These are phyloP conservation scores for Oreohelix idahoensis DNA, from an alignment of 1,140 invertebrate species.

Conservation along the genomic window DNA sequence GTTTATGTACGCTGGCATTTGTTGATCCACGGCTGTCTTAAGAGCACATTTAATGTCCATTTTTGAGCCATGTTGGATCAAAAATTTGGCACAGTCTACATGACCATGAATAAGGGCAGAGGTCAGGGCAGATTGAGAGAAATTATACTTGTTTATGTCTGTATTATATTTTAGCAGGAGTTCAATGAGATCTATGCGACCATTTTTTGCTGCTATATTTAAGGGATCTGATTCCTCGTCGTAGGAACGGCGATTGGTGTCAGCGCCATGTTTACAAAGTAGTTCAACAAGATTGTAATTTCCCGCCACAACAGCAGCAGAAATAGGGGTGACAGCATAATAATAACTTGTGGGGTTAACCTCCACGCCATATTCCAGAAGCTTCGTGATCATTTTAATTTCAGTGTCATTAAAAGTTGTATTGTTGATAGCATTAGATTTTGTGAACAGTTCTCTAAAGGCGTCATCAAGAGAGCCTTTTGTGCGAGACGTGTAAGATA, in stretches of 20 bases:
- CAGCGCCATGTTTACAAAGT: background rate
- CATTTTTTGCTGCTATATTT: background rate
- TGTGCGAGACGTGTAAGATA: background rate
- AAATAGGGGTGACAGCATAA: too few species aligned
- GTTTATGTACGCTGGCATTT: background rate
- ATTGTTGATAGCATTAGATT: background rate
- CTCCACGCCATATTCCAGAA: background rate
- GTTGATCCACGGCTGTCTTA: background rate
- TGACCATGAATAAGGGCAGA: background rate
- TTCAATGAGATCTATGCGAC: background rate
- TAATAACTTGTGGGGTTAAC: background rate
- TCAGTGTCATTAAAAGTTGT: background rate
- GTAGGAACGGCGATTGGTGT: too few species aligned
- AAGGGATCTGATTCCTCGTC: background rate
- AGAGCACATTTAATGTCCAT: background rate
- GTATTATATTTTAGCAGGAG: background rate
- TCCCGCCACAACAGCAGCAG: too few species aligned
- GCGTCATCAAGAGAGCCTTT: background rate
- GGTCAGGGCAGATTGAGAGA: background rate
- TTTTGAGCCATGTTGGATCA: background rate
- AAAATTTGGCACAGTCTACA: background rate
- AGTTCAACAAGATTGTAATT: background rate
- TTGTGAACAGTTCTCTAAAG: background rate
- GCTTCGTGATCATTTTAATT: background rate
- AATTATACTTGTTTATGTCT: background rate